Evolutionary conservation across 2,113 vertebrate species (phyloP).

Genomic region (Heterotis niloticus): DNA sequence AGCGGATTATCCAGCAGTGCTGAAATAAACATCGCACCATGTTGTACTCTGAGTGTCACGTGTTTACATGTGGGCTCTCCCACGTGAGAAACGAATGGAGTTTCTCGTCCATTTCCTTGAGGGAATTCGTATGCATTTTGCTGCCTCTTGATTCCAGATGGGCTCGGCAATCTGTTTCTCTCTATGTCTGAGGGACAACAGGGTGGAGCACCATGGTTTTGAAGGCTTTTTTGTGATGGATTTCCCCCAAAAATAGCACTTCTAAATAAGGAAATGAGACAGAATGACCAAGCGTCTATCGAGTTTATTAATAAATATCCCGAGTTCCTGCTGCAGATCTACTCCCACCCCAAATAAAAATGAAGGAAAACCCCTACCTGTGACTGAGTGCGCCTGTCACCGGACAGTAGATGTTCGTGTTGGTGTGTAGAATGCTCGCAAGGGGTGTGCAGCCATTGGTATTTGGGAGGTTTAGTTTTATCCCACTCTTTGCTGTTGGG

Average conservation of each 20-base stretch:
- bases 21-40: not conserved
- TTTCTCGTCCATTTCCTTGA: not conserved
- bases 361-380: not conserved
- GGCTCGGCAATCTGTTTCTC: not conserved
- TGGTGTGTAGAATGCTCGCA: no score
- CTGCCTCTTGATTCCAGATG: no score
- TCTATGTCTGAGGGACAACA: conserved; percentile 23
- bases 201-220: no score
- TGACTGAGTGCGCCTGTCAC: not conserved
- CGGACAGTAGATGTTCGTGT: not conserved
- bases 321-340: not conserved
- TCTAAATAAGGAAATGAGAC: not conserved
- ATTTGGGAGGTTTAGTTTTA: not conserved
- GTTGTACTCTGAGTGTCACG: not conserved
- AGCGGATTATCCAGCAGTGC: not conserved
- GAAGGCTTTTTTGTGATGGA: not conserved
- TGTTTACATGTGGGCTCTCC: no score
- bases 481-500: no score
- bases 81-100: not conserved
- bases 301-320: conserved; percentile 14
- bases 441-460: no score
- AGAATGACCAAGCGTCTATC: not conserved
- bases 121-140: no score
- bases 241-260: conserved; percentile 21
- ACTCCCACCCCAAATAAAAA: not conserved